Conservation (phyloP, 2,888 invertebrate genomes). For the Odontocolon sp. region DNA sequence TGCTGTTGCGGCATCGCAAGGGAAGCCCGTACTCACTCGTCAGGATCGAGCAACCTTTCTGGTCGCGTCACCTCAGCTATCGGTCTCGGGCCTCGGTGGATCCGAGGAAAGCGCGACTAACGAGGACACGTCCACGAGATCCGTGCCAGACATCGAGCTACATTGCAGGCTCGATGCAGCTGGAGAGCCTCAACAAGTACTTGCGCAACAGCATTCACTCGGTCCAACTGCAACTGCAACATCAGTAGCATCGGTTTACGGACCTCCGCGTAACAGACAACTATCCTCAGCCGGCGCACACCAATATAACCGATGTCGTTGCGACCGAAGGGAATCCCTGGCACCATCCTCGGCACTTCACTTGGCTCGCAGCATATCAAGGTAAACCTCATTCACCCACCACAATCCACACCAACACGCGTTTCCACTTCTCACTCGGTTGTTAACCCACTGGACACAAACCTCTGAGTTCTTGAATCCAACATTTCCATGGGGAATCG, state of each 20-base stretch:
- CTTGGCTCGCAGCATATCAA: slow-evolving; percentile 92
- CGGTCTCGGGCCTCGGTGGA: slow-evolving; percentile 86
- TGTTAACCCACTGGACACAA: neutral
- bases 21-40: slow-evolving; percentile 91
- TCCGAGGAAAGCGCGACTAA: slow-evolving; percentile 90
- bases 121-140: slow-evolving; percentile 87
- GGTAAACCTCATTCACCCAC: slow-evolving; percentile 65
- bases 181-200: slow-evolving; percentile 73
- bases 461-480: too few species aligned
- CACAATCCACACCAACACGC: neutral
- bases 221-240: slow-evolving; percentile 52
- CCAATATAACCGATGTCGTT: slow-evolving; percentile 83
- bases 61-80: slow-evolving; percentile 87
- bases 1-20: slow-evolving; percentile 79
- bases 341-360: slow-evolving; percentile 89
- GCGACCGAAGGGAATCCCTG: slow-evolving; percentile 91
- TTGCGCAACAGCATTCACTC: slow-evolving; percentile 63
- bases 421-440: neutral
- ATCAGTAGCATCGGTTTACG: slow-evolving; percentile 60
- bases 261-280: slow-evolving; percentile 64
- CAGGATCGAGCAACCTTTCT: slow-evolving; percentile 93
- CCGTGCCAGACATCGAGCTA: slow-evolving; percentile 91
- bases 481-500: too few species aligned
- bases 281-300: slow-evolving; percentile 64
- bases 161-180: slow-evolving; percentile 86